Base-by-base conservation (phyloP, 2,113 vertebrate genomes). In the Oncorhynchus keta region DNA sequence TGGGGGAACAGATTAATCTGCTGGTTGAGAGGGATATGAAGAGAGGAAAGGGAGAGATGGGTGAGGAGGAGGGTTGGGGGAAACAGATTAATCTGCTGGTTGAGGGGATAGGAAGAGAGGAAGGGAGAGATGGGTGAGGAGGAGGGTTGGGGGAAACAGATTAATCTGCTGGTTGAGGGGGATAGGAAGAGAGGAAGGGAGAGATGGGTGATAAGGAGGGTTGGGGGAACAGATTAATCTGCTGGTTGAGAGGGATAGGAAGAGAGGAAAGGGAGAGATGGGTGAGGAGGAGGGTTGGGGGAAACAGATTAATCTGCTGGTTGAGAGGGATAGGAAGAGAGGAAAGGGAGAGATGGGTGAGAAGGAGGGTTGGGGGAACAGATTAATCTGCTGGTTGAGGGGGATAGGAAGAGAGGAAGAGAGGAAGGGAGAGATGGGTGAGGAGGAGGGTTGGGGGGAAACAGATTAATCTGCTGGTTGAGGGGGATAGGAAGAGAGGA, bases 391-490 rank as follows among this genome's bases (percentile, higher is more conserved):
- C 32, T 35, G 65, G 74, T 18, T 57, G 76, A 82, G 26, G 74
- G 5, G 32, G 5, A 2, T 3, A 28, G 83, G 61, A 67, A 75
- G 72, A 62, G 32, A 76, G 68, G 68, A 75, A 45, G n/a, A n/a
- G n/a, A n/a, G n/a, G n/a, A n/a, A 9, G 62, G 78, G 57, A 35
- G 5, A 32, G 32, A 79, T 79, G 28, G 82, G 81, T 82, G 82
- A 77, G 5, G 32, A 6, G 32, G 5, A 5, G 59, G 79, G 51
- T 30, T n/a, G 30, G 30, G 30, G 30, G 30, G 30, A 1, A 4
- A 39, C 35, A 39, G 35, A 39, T 39, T 0, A 39, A 39, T 39
- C 35, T 39, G 7, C 4, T 32, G 65, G 74, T 18, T 57, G 76
- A 82, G 67, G 26, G 4, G 74, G 72, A 4, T 30, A 39, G 83